phyloP scores from a whole-genome alignment of 1,140 invertebrate species.

The Leptopilina clavipes region DNA sequence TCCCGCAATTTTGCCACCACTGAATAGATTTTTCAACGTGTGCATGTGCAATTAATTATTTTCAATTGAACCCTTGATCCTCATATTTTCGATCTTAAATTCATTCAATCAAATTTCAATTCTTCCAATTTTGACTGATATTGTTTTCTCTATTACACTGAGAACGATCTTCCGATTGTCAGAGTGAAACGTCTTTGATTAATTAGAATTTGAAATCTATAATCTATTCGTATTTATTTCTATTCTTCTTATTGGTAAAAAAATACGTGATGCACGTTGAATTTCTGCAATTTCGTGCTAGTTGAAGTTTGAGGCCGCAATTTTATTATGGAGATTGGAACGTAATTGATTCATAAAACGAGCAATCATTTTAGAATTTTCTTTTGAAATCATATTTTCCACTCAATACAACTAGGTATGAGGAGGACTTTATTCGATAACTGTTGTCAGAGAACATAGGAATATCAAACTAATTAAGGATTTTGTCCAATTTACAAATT shows the following conservation, averaged over 20 bases:
- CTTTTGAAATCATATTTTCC: conserved; percentile 4
- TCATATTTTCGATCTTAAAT: too few species aligned
- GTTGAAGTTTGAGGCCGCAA: not conserved
- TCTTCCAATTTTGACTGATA: too few species aligned
- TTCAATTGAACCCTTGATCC: not conserved
- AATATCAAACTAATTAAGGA: conserved; percentile 53
- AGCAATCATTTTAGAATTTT: conserved; percentile 8
- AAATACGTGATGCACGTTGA: not conserved
- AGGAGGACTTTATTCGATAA: not conserved
- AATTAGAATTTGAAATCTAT: not conserved
- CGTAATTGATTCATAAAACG: not conserved
- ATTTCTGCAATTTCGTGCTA: not conserved
- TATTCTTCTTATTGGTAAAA: not conserved
- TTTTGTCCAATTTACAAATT: conserved; percentile 49
- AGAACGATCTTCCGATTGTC: too few species aligned
- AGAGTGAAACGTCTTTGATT: too few species aligned
- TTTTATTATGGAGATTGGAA: not conserved
- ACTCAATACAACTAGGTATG: not conserved
- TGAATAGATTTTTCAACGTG: not conserved
- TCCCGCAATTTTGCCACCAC: not conserved
- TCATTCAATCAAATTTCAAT: too few species aligned
- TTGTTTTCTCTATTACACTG: too few species aligned
- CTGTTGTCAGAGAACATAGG: not conserved
- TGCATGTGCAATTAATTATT: conserved; percentile 13
- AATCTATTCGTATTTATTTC: too few species aligned